A percentile compares a stretch with the other conserved stretches of the same genome.
Evolutionary conservation across 2,113 vertebrate species (phyloP).

Genomic region (Hyaena hyaena): DNA sequence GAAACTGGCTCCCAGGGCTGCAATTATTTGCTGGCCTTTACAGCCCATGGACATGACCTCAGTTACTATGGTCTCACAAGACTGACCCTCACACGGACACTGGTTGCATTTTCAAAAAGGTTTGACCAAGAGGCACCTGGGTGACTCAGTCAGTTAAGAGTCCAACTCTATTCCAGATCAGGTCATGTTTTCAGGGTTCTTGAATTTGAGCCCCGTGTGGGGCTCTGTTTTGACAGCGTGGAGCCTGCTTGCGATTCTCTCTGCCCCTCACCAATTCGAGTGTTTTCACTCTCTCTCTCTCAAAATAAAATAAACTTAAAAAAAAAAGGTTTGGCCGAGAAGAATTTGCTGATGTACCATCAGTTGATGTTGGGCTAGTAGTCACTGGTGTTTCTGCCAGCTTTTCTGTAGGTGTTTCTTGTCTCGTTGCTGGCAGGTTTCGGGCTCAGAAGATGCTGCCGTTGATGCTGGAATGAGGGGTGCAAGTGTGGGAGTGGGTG

Average conservation of each 20-base stretch:
- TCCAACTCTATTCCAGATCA: too few species aligned
- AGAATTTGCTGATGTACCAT: not conserved
- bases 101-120: not conserved
- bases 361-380: not conserved
- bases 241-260: too few species aligned
- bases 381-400: not conserved
- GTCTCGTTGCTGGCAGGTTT: not conserved
- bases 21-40: conserved; percentile 94
- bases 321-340: not conserved
- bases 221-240: too few species aligned
- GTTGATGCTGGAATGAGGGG: too few species aligned
- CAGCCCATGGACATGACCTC: conserved; percentile 55
- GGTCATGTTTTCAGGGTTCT: too few species aligned
- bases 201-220: too few species aligned
- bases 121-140: too few species aligned
- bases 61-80: conserved; percentile 95
- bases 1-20: conserved; percentile 95
- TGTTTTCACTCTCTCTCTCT: too few species aligned
- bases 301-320: too few species aligned
- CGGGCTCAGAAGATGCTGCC: too few species aligned
- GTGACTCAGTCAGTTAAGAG: too few species aligned
- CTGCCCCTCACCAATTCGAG: too few species aligned
- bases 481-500: not conserved
- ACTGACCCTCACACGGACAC: conserved; percentile 84
- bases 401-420: not conserved